These are phyloP conservation scores for Aelia acuminata DNA, from an alignment of 2,888 invertebrate genomes.

Conservation along the genomic window DNA sequence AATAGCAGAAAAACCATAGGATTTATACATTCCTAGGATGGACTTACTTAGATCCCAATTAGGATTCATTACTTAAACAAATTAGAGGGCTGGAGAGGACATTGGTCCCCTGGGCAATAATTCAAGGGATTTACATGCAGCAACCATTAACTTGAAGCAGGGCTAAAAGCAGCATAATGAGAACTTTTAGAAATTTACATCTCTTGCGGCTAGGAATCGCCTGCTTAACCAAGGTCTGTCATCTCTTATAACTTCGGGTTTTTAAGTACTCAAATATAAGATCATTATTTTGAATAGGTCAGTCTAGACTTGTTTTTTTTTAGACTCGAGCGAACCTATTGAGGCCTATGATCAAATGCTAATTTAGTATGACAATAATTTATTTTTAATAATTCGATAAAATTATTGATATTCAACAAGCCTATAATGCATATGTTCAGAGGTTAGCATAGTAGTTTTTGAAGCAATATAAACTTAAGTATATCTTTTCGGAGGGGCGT, in stretches of 20 bases:
- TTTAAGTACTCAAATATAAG: neutral
- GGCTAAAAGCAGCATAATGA: constrained; percentile 40
- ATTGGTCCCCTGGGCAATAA: constrained; percentile 3
- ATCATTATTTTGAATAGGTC: neutral
- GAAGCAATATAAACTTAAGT: too few relatives aligned
- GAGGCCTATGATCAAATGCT: too few relatives aligned
- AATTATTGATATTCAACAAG: too few relatives aligned
- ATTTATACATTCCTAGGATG: neutral
- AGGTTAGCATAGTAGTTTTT: too few relatives aligned
- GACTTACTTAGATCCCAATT: constrained; percentile 30
- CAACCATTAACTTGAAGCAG: constrained; percentile 33
- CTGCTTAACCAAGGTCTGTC: neutral
- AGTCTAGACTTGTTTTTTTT: neutral
- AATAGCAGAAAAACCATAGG: neutral
- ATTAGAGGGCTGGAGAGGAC: constrained; percentile 17
- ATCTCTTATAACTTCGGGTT: neutral
- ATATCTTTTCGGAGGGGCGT: too few relatives aligned
- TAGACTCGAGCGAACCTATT: too few relatives aligned
- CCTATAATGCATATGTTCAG: too few relatives aligned
- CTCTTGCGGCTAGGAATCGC: constrained; percentile 18
- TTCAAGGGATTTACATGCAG: constrained; percentile 21
- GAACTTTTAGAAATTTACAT: constrained; percentile 41
- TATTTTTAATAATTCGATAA: too few relatives aligned
- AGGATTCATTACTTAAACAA: constrained; percentile 31
- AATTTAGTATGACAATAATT: too few relatives aligned